phyloP scores from a whole-genome alignment of 2,113 vertebrate species.

The Oxygymnocypris stewartii region DNA sequence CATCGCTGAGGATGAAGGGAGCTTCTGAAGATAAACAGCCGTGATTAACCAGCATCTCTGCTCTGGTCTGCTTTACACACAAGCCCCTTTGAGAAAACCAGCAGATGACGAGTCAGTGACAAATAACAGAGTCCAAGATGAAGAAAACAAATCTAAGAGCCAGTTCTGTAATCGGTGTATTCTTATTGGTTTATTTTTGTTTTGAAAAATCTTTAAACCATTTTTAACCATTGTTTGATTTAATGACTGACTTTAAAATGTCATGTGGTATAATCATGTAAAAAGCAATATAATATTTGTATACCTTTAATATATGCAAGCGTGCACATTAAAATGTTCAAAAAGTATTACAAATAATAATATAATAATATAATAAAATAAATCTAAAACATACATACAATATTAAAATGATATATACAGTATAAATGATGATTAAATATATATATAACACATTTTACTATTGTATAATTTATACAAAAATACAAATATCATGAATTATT shows the following conservation, averaged over 20 bases:
- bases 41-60: constrained; percentile 75
- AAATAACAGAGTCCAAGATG: neutral
- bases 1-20: neutral
- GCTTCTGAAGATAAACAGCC: constrained; percentile 70
- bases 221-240: neutral
- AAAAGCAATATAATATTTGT: no score
- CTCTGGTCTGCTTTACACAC: constrained; percentile 74
- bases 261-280: neutral
- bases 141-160: neutral
- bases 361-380: no score
- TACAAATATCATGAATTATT: no score
- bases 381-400: no score
- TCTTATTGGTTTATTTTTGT: neutral
- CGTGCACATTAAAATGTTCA: no score
- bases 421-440: no score
- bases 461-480: no score
- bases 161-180: neutral
- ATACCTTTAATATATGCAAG: no score
- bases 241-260: neutral
- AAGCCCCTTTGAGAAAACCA: constrained; percentile 73
- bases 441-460: no score
- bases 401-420: no score
- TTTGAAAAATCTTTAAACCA: neutral
- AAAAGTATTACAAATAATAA: no score
- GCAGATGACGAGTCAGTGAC: neutral